Evolutionary conservation across 2,888 invertebrate species (phyloP).

Genomic region (Loripinus fragilis): DNA sequence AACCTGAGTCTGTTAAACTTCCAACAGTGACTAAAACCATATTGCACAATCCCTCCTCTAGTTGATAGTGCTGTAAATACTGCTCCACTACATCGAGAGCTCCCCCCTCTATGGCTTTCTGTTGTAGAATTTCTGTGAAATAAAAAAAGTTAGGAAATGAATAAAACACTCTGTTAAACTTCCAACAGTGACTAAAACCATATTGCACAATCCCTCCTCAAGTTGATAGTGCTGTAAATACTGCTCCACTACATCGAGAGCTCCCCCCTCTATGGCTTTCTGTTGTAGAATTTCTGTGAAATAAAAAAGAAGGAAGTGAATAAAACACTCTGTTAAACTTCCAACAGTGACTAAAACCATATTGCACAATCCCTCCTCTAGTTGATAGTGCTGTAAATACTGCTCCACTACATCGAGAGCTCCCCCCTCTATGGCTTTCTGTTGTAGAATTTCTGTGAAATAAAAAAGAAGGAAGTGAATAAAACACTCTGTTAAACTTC

Average conservation of each 20-base stretch:
- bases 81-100: constrained; percentile 85
- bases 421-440: constrained; percentile 84
- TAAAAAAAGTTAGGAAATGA: too few species aligned
- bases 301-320: too few species aligned
- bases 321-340: constrained; percentile 85
- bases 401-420: constrained; percentile 85
- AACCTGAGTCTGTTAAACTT: constrained; percentile 85
- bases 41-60: constrained; percentile 85
- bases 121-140: constrained; percentile 79
- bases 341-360: constrained; percentile 85
- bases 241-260: constrained; percentile 84
- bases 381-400: constrained; percentile 84
- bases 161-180: constrained; percentile 86
- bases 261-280: constrained; percentile 84
- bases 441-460: constrained; percentile 79
- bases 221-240: constrained; percentile 84
- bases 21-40: constrained; percentile 85
- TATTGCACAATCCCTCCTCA: constrained; percentile 85
- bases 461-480: too few species aligned
- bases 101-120: constrained; percentile 84
- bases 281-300: constrained; percentile 80
- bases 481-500: constrained; percentile 85
- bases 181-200: constrained; percentile 85
- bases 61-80: constrained; percentile 84
- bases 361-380: constrained; percentile 85